A percentile compares a stretch with the other conserved stretches of the same genome.
Conservation (phyloP, 2,888 invertebrate genomes). For the Nesidiocoris tenuis region DNA sequence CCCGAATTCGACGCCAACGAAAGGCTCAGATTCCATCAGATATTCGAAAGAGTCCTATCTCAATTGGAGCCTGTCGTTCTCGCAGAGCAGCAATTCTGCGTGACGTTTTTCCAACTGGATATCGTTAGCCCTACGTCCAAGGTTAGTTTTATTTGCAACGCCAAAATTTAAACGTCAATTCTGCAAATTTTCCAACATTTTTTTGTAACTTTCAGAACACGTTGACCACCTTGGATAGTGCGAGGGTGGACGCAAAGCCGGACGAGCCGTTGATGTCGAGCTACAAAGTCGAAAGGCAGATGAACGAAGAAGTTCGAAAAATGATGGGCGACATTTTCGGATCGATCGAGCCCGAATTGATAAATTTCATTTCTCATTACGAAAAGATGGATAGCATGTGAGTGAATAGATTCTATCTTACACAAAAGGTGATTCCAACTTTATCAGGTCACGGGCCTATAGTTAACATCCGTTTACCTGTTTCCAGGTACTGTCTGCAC, state of each 20-base stretch:
- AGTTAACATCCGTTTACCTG: background rate
- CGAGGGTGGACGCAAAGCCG: slow-evolving; percentile 54
- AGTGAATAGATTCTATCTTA: slow-evolving; percentile 55
- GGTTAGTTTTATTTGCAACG: too few species aligned
- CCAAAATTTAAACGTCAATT: too few species aligned
- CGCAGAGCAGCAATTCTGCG: slow-evolving; percentile 93
- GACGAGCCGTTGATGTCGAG: slow-evolving; percentile 51
- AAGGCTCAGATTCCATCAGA: slow-evolving; percentile 63
- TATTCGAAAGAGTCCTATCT: slow-evolving; percentile 81
- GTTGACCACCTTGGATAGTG: slow-evolving; percentile 60
- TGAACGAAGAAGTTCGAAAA: slow-evolving; percentile 75
- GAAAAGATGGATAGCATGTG: slow-evolving; percentile 89
- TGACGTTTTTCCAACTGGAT: slow-evolving; percentile 84
- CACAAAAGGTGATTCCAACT: background rate
- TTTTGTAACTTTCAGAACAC: slow-evolving; percentile 56
- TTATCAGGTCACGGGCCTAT: background rate
- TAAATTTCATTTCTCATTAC: slow-evolving; percentile 79
- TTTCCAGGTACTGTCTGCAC: slow-evolving; percentile 82
- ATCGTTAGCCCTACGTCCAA: slow-evolving; percentile 60
- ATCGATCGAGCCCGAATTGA: slow-evolving; percentile 80
- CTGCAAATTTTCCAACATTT: background rate
- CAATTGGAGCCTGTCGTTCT: slow-evolving; percentile 88
- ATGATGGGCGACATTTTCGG: slow-evolving; percentile 90
- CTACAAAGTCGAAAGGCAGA: slow-evolving; percentile 67
- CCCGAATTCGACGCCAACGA: slow-evolving; percentile 64